Conservation (phyloP, 2,888 invertebrate species). For the Pollenia amentaria region DNA sequence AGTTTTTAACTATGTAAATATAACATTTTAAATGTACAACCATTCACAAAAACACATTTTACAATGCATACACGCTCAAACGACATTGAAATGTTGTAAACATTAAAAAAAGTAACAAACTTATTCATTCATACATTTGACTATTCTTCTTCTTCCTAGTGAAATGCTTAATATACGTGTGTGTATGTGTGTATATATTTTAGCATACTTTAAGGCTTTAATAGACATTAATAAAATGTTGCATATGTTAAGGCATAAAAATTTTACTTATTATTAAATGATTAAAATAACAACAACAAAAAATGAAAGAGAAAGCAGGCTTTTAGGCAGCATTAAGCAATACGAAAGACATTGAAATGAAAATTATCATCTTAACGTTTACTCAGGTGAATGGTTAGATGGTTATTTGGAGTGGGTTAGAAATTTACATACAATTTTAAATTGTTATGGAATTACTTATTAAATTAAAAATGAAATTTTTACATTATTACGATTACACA, state of each 20-base stretch:
- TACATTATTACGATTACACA: neutral
- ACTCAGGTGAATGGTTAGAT: neutral
- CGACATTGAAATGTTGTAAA: conserved; percentile 70
- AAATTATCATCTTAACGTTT: conserved; percentile 3
- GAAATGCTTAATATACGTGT: conserved; percentile 24
- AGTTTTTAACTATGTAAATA: conserved; percentile 54
- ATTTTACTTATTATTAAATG: conserved; percentile 60
- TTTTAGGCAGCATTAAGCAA: conserved; percentile 53
- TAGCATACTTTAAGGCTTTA: conserved; percentile 65
- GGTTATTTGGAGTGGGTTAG: neutral
- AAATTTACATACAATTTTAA: conserved; percentile 31
- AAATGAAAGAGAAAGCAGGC: conserved; percentile 29
- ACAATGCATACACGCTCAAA: conserved; percentile 31
- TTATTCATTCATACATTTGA: conserved; percentile 39
- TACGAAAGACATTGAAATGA: conserved; percentile 44
- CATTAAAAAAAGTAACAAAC: conserved; percentile 52
- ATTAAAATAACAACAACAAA: conserved; percentile 38
- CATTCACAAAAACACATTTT: conserved; percentile 4
- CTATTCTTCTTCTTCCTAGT: conserved; percentile 23
- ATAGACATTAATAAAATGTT: conserved; percentile 71
- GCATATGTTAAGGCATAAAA: conserved; percentile 64
- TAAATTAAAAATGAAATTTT: conserved; percentile 17
- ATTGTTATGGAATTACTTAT: conserved; percentile 27
- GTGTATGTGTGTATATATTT: neutral
- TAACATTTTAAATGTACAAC: conserved; percentile 13